These are phyloP conservation scores for Rhinichthys klamathensis DNA, from an alignment of 2,113 vertebrate species.

Conservation along the genomic window DNA sequence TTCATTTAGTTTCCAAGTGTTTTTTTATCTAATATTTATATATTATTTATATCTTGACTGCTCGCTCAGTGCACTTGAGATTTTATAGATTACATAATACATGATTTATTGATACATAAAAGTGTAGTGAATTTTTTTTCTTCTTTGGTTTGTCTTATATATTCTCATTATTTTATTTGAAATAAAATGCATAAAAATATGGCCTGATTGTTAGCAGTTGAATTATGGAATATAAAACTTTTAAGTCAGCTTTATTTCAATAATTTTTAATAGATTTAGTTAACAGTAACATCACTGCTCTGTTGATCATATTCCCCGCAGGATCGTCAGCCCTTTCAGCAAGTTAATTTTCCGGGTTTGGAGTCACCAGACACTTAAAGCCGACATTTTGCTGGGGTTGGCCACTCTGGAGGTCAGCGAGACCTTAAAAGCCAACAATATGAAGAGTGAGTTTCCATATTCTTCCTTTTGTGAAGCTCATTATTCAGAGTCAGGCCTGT, in stretches of 20 bases:
- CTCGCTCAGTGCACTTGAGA: not conserved
- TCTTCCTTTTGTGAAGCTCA: not conserved
- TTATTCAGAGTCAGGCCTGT: not conserved
- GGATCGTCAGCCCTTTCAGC: conserved; percentile 95
- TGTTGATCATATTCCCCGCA: conserved; percentile 59
- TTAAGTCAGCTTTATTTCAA: not conserved
- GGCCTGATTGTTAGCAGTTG: not conserved
- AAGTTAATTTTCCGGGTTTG: conserved; percentile 93
- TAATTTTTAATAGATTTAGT: not conserved
- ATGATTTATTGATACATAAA: not conserved
- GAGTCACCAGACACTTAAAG: conserved; percentile 97
- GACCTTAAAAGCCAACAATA: conserved; percentile 88
- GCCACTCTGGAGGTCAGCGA: conserved; percentile 90
- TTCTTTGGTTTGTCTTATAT: not conserved
- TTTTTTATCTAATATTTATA: not conserved
- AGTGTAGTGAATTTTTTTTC: too few relatives aligned
- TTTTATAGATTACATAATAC: not conserved
- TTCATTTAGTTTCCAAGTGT: not conserved
- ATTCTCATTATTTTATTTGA: not conserved
- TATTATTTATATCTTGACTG: not conserved
- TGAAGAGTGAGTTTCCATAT: conserved; percentile 86
- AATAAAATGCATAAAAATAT: not conserved
- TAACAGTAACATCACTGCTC: not conserved
- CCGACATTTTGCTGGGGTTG: conserved; percentile 91
- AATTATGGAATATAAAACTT: not conserved